Base-by-base conservation (phyloP, 2,113 vertebrate species). In the Athene cunicularia region DNA sequence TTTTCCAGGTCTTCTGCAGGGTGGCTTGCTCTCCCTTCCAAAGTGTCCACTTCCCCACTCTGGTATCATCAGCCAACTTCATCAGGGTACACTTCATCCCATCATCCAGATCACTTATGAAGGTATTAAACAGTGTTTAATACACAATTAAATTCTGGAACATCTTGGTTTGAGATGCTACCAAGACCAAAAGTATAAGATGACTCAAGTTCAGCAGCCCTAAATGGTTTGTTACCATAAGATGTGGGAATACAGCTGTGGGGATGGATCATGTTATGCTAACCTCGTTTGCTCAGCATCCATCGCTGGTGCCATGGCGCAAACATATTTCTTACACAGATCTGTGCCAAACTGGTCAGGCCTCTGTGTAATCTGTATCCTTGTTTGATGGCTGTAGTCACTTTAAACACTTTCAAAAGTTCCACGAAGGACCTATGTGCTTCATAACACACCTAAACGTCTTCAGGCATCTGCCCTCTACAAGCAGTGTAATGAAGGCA, bases 391-490 rank as follows among this genome's bases (percentile, higher is more conserved):
- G 20, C 8, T 84, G 15, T 39, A 39, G 79, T 21, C 18, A 32
- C 14, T 81, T 62, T 28, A 24, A 58, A 81, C 3, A 11, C 23
- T 60, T 49, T 5, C 2, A 4, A 81, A 88, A 93, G 43, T 37
- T 47, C 32, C 47, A 14, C 1, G 2, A 60, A 47, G 43, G 27
- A 21, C 0, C 0, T 21, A 5, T 14, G 7, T 80, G 16, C 26
- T 83, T 80, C 28, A 35, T 73, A 90, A 82, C 18, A 60, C 15
- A 80, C 16, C 17, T 68, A 47, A 79, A 56, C 33, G 8, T 37
- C 37, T 75, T 37, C 41, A 79, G 50, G 13, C 19, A 52, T 37
- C 63, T 12, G 1, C 63, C n/a, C 20, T 72, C 63, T 68, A 55
- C 32, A 35, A 91, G 13, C 39, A 81, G 47, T 10, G 49, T 21